phyloP scores from a whole-genome alignment of 2,797 vertebrate genomes.

The Pangasius mekongensis region DNA sequence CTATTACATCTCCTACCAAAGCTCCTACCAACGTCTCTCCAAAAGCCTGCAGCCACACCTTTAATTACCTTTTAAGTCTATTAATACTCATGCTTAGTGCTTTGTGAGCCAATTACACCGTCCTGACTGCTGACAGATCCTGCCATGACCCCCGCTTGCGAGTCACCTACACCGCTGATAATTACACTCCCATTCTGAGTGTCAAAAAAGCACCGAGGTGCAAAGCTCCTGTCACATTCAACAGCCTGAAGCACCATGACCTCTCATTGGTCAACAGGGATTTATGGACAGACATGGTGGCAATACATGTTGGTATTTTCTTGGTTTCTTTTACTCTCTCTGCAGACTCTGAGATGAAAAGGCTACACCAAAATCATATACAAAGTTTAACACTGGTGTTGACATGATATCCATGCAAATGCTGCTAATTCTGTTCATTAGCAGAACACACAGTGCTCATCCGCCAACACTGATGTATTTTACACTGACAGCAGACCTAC shows the following conservation, averaged over 20 bases:
- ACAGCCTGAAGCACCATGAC: constrained; percentile 19
- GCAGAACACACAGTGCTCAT: neutral
- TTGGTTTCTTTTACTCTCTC: neutral
- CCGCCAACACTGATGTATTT: neutral
- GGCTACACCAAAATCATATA: neutral
- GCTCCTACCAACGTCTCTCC: neutral
- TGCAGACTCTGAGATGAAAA: neutral
- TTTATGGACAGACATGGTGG: constrained; percentile 25
- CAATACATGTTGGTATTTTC: constrained; percentile 15
- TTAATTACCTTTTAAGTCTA: constrained; percentile 49
- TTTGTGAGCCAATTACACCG: constrained; percentile 38
- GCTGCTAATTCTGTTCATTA: constrained; percentile 17
- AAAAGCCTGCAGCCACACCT: constrained; percentile 29
- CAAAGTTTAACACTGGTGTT: neutral
- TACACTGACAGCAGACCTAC: constrained; percentile 2
- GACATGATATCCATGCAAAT: neutral
- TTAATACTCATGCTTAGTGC: constrained; percentile 33
- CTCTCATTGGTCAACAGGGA: constrained; percentile 21
- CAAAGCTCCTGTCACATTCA: constrained; percentile 27
- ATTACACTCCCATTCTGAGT: constrained; percentile 20
- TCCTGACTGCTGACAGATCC: constrained; percentile 32
- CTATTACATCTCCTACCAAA: neutral
- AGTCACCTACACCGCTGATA: constrained; percentile 24
- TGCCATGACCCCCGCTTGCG: constrained; percentile 25
- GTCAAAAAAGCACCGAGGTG: constrained; percentile 30